Conservation (phyloP, 2,797 vertebrate genomes). For the Tarsius wallacei region DNA sequence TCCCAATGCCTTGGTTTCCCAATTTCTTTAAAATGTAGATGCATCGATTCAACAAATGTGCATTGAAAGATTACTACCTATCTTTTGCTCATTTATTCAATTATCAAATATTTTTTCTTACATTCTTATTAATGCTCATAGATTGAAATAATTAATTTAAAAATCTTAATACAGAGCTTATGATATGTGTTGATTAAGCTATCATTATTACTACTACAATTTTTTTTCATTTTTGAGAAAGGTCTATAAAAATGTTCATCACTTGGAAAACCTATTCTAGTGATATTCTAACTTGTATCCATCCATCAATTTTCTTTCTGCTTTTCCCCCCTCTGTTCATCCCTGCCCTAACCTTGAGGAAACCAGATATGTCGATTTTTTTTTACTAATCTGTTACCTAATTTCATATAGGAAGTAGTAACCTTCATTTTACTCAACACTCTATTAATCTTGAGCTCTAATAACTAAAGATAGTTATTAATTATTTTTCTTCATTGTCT, state of each 20-base stretch:
- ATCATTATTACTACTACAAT: neutral
- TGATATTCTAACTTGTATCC: neutral
- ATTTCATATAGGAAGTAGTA: neutral
- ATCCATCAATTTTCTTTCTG: neutral
- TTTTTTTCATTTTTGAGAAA: conserved; percentile 15
- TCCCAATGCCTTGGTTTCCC: neutral
- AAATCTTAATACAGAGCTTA: neutral
- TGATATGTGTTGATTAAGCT: neutral
- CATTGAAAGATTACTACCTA: neutral
- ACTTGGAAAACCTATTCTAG: neutral
- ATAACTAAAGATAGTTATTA: too few species aligned
- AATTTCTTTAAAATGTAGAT: neutral
- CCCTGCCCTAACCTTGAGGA: neutral
- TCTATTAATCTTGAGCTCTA: neutral
- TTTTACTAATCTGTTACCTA: neutral
- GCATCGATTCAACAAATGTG: neutral
- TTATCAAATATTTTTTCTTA: neutral
- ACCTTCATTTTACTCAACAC: neutral
- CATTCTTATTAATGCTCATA: neutral
- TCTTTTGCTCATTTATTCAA: neutral
- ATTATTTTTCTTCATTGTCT: neutral
- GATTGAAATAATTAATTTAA: neutral
- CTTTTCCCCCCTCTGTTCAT: neutral
- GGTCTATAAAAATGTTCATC: neutral
- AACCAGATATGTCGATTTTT: neutral